These are phyloP conservation scores for Diadophis punctatus DNA, from an alignment of 2,113 vertebrate species.

Conservation along the genomic window DNA sequence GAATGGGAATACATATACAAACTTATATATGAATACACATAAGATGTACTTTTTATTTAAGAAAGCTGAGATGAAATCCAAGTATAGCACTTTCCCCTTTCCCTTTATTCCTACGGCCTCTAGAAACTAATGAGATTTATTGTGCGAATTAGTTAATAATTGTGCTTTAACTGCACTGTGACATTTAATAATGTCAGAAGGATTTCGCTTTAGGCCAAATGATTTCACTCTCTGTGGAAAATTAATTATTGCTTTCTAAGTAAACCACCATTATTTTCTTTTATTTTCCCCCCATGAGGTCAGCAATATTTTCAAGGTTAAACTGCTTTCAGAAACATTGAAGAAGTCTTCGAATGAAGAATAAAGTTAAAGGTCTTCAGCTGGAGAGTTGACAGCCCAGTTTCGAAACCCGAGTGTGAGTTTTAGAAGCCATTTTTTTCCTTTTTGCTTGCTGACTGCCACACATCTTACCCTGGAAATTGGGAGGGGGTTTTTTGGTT, in stretches of 20 bases:
- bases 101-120: conserved; percentile 63
- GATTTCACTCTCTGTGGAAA: conserved; percentile 65
- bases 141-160: conserved; percentile 75
- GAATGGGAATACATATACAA: neutral
- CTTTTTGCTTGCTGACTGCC: too few species aligned
- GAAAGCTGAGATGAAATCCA: conserved; percentile 58
- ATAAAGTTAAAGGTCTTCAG: neutral
- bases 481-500: too few species aligned
- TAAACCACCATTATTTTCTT: conserved; percentile 43
- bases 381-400: neutral
- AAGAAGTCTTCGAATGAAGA: conserved; percentile 34
- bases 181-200: conserved; percentile 76
- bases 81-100: conserved; percentile 56
- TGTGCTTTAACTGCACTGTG: conserved; percentile 72
- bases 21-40: neutral
- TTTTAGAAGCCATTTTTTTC: too few species aligned
- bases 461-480: too few species aligned
- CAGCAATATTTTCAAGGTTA: conserved; percentile 65
- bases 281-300: conserved; percentile 31
- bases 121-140: conserved; percentile 73
- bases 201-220: conserved; percentile 72
- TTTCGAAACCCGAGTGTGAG: neutral
- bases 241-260: conserved; percentile 65
- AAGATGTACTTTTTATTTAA: conserved; percentile 15
- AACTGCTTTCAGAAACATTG: conserved; percentile 56